Base-by-base conservation (phyloP, 2,797 vertebrate genomes). In the Scyliorhinus canicula region DNA sequence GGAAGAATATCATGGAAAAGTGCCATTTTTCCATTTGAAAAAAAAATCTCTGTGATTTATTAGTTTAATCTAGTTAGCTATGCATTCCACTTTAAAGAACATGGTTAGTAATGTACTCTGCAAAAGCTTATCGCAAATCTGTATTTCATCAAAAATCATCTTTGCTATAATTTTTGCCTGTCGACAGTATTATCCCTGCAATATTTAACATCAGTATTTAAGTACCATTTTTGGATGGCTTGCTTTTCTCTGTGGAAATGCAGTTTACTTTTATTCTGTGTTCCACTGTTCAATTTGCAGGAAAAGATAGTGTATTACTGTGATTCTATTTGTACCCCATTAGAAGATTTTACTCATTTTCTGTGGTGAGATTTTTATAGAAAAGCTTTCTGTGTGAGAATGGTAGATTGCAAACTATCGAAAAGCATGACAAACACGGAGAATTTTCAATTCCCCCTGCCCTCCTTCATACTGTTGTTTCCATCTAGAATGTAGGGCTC, bases 61-160 rank as follows among this genome's bases (percentile, higher is more conserved):
- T 94, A 74, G 14, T 94, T 74, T 74, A 91, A 91, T 94, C 50
- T 94, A 94, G 52, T 94, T 74, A 24, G 47, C 28, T 52, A 69
- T 74, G 71, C 8, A n/a, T 35, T 28, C 44, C 40, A 71, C 67
- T 52, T 94, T 52, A 52, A 94, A 50, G 47, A 94, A 52, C 65
- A 74, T 55, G 60, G 55, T n/a, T 88, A 57, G 12, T 60, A 21
- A 91, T 28, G n/a, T 44, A 40, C 9, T 40, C 44, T 63, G 60
- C n/a, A 26, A 65, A 65, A 91, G 88, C n/a, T 91, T 91, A 65
- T 91, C 40, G 21, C 60, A 44, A 35, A 91, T 40, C 21, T 65
- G 88, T 44, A 57, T 57, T 91, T 63, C 60, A 19, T 60, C 21
- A 40, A n/a, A 63, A 63, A n/a, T 44, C 21, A 44, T n/a, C 57